Percentiles rank a stretch among this genome's conserved stretches.
phyloP scores from a whole-genome alignment of 2,113 vertebrate genomes.

The Oceanites oceanicus region DNA sequence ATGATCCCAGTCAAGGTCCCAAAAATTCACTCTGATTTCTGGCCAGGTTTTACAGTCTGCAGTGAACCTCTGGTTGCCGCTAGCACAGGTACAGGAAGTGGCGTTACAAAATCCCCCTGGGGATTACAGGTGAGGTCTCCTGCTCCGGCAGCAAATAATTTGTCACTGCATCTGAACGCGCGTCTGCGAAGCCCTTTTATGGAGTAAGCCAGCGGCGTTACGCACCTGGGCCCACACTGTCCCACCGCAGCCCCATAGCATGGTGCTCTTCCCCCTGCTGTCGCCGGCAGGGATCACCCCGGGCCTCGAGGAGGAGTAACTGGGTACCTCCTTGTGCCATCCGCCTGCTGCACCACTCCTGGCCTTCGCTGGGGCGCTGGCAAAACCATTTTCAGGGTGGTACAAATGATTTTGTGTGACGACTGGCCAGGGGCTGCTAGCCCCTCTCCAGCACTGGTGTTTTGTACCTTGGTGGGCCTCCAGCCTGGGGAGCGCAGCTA shows the following conservation, averaged over 20 bases:
- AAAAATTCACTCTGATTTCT: not conserved
- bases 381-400: not conserved
- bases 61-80: not conserved
- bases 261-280: accelerated
- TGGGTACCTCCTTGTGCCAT: not conserved
- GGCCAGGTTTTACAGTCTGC: not conserved
- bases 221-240: not conserved
- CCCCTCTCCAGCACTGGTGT: not conserved
- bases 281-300: not conserved
- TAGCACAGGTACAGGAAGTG: not conserved
- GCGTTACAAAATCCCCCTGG: not conserved
- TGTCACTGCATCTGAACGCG: not conserved
- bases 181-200: not conserved
- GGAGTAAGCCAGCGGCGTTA: not conserved
- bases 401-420: not conserved
- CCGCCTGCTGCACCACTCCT: accelerated
- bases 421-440: not conserved
- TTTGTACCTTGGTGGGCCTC: not conserved
- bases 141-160: not conserved
- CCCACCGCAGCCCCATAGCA: not conserved
- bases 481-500: accelerated
- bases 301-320: not conserved
- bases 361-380: not conserved
- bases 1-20: accelerated
- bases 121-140: not conserved